Base-by-base conservation (phyloP, 2,113 vertebrate species). In the Onychostoma macrolepis region DNA sequence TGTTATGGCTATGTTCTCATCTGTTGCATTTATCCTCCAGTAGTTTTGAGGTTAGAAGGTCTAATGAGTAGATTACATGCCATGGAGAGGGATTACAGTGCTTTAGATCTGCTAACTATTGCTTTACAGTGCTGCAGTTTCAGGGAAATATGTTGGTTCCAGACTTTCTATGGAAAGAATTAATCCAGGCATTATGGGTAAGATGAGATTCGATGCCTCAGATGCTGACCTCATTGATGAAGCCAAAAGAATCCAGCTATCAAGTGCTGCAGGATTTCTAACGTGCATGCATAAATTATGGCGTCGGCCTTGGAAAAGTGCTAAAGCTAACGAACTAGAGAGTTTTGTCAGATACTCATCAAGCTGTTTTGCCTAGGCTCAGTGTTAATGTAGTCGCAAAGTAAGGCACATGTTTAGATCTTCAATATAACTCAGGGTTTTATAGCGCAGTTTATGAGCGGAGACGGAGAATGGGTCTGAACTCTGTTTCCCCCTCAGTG, bases 31-130 rank as follows among this genome's bases (percentile, higher is more conserved):
- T 61, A 80, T 84, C 33, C 69, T 45, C 56, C 56, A 76, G 75
- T 48, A 65, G 28, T 83, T 84, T 80, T 84, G 76, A 65, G 81
- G 85, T 84, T 63, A 45, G 50, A 72, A 61, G 36, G 75, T 84
- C 69, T 87, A 87, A 84, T 84, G 78, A 81, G 85, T 53, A 81
- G 83, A 85, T 85, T 82, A 81, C 78, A 71, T 69, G 82, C 65
- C 58, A 38, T 41, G 63, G 53, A 84, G 56, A 45, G 72, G 88
- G 88, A 89, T 89, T 89, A 89, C 24, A 83, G 28, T 19, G 15
- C n/a, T 84, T 26, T 74, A 84, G 56, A 69, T 41, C 56, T 36
- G 76, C 43, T 80, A 83, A 53, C 80, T 38, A 53, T 80, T 80
- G 78, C 80, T 83, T 71, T 76, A 28, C 69, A 45, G 38, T 36